Percentiles rank a stretch among this genome's conserved stretches.
Evolutionary conservation across 2,888 invertebrate genomes (phyloP).

Genomic region (Physocephala rufipes): DNA sequence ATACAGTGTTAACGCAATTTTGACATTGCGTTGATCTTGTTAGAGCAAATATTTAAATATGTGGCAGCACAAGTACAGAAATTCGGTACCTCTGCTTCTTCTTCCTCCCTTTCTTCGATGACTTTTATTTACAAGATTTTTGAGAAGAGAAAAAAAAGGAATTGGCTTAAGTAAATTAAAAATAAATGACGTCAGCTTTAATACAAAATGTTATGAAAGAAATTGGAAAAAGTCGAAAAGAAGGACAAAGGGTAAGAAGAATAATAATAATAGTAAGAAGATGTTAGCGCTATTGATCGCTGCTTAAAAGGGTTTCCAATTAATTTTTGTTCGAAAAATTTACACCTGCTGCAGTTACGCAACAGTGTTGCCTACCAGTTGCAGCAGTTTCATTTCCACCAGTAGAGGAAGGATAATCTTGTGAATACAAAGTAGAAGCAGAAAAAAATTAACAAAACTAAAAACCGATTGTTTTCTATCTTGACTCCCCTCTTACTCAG

Average conservation of each 20-base stretch:
- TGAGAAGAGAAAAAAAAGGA: neutral
- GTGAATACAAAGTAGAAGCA: too few relatives aligned
- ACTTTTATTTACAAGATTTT: neutral
- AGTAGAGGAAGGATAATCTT: neutral
- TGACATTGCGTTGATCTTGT: slow-evolving; percentile 34
- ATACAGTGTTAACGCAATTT: slow-evolving; percentile 39
- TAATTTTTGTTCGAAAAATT: neutral
- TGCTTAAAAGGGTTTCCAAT: neutral
- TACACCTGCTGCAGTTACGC: neutral
- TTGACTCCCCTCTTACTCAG: neutral
- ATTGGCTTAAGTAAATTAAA: neutral
- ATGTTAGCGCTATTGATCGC: neutral
- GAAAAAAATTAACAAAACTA: neutral
- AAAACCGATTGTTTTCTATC: neutral
- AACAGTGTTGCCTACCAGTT: neutral
- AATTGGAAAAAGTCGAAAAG: too few relatives aligned
- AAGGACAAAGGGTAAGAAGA: too few relatives aligned
- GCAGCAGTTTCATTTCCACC: neutral
- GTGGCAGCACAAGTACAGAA: neutral
- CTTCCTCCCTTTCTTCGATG: neutral
- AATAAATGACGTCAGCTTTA: slow-evolving; percentile 27
- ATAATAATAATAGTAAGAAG: neutral
- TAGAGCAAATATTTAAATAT: slow-evolving; percentile 29
- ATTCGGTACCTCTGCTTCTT: neutral
- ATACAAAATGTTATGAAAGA: neutral